phyloP scores from a whole-genome alignment of 2,113 vertebrate species.

The Dolichotis patagonum region DNA sequence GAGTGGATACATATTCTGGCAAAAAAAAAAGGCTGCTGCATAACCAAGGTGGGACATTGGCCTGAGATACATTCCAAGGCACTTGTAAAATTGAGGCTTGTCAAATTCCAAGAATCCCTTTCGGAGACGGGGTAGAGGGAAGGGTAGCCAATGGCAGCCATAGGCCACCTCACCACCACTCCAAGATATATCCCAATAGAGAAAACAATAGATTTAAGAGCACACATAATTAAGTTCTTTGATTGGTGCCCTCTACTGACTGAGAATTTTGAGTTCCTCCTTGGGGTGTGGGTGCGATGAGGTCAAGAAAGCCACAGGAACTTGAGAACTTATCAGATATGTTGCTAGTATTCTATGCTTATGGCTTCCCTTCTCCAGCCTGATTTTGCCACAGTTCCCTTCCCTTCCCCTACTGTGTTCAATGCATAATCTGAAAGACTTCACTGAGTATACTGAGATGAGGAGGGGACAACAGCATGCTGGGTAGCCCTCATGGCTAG shows the following conservation, averaged over 20 bases:
- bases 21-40: background rate
- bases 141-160: background rate
- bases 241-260: background rate
- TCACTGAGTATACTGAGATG: background rate
- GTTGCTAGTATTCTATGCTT: background rate
- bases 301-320: background rate
- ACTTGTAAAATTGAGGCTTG: constrained; percentile 25
- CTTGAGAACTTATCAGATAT: background rate
- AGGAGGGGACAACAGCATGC: background rate
- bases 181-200: background rate
- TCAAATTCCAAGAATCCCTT: background rate
- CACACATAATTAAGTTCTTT: background rate
- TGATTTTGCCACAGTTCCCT: background rate
- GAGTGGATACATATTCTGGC: background rate
- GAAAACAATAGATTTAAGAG: background rate
- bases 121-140: background rate
- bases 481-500: background rate
- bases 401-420: background rate
- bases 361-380: background rate
- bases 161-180: background rate
- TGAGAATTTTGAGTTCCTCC: background rate
- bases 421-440: background rate
- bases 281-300: background rate
- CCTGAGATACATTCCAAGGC: constrained; percentile 3
- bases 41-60: background rate